Evolutionary conservation across 2,113 vertebrate genomes (phyloP).

Genomic region (Myotis yumanensis): DNA sequence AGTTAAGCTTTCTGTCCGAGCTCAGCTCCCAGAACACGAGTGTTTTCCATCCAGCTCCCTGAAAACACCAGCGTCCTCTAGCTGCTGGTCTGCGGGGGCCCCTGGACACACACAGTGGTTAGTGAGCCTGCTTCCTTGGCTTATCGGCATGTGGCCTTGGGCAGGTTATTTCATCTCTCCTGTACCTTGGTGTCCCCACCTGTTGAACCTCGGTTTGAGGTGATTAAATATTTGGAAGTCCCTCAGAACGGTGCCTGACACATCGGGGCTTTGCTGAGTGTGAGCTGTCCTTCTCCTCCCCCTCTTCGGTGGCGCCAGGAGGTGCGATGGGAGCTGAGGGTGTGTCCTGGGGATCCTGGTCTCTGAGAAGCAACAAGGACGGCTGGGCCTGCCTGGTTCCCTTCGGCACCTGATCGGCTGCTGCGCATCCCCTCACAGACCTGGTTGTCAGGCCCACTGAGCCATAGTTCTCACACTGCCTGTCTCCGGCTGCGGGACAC

Average conservation of each 20-base stretch:
- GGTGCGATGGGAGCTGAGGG: background rate
- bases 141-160: background rate
- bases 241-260: background rate
- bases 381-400: background rate
- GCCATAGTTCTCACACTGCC: background rate
- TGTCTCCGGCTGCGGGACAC: fast-evolving
- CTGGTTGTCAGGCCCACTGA: fast-evolving
- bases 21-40: background rate
- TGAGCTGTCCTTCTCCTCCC: background rate
- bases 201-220: background rate
- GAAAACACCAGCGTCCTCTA: background rate
- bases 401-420: fast-evolving
- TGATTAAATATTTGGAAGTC: background rate
- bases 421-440: background rate
- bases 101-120: background rate
- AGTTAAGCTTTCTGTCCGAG: background rate
- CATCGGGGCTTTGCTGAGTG: background rate
- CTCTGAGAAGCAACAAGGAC: too few species aligned
- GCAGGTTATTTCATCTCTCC: background rate
- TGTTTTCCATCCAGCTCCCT: background rate
- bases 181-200: background rate
- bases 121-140: background rate
- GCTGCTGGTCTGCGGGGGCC: background rate
- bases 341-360: background rate
- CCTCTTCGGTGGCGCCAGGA: fast-evolving